These are phyloP conservation scores for Sylvia borin DNA, from an alignment of 2,797 vertebrate genomes.

Conservation along the genomic window DNA sequence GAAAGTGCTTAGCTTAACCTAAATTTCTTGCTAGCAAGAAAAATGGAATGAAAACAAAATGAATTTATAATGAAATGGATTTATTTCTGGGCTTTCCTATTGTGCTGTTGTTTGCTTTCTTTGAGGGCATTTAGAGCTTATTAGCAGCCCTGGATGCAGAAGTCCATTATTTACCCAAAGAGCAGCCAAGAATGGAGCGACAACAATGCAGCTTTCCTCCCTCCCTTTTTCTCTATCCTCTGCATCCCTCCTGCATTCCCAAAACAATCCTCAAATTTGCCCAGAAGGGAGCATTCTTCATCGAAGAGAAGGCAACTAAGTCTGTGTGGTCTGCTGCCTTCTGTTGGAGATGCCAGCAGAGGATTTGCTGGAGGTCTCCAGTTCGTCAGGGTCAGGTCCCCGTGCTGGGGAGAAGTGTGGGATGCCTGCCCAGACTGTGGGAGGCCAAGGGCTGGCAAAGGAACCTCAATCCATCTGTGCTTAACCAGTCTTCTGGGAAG, in stretches of 20 bases:
- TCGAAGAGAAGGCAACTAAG: not conserved
- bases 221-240: not conserved
- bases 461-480: not conserved
- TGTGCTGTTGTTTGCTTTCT: conserved; percentile 60
- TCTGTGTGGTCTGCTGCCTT: conserved; percentile 23
- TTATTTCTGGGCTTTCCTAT: conserved; percentile 42
- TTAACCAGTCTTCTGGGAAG: not conserved
- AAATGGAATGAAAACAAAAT: conserved; percentile 60
- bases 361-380: not conserved
- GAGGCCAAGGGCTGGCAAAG: not conserved
- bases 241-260: not conserved
- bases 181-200: conserved; percentile 1
- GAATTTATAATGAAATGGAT: conserved; percentile 66
- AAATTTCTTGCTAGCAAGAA: conserved; percentile 49
- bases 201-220: not conserved
- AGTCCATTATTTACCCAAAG: conserved; percentile 48
- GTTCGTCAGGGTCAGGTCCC: not conserved
- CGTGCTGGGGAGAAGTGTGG: accelerated
- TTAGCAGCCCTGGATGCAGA: conserved; percentile 41
- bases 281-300: not conserved
- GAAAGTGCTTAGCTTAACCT: conserved; percentile 47
- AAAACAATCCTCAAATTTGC: not conserved
- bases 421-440: not conserved
- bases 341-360: not conserved
- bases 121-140: conserved; percentile 32